phyloP scores from a whole-genome alignment of 2,888 invertebrate genomes.

The Pristionchus exspectatus region DNA sequence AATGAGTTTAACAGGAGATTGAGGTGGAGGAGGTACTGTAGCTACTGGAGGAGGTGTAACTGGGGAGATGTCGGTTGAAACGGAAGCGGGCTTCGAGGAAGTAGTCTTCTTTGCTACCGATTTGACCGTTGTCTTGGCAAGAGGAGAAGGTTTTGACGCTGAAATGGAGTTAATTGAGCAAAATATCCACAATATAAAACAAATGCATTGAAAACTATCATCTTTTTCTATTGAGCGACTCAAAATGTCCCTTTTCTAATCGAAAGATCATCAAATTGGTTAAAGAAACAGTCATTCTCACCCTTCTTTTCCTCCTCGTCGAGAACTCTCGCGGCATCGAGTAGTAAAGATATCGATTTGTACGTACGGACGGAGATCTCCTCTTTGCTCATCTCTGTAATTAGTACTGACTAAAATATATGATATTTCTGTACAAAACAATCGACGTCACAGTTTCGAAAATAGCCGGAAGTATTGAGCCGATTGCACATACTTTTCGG shows the following conservation, averaged over 20 bases:
- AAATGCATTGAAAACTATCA: too few relatives aligned
- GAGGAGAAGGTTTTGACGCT: not conserved
- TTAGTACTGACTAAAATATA: not conserved
- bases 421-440: not conserved
- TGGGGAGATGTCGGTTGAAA: not conserved
- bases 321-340: constrained; percentile 14
- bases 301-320: constrained; percentile 37
- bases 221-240: too few relatives aligned
- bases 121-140: not conserved
- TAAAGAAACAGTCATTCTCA: not conserved
- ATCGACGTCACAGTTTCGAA: not conserved
- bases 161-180: too few relatives aligned
- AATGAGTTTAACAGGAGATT: too few relatives aligned
- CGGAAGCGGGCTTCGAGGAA: not conserved
- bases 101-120: not conserved
- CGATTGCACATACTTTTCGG: not conserved
- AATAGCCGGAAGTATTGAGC: not conserved
- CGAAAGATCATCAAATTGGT: not conserved
- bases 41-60: not conserved
- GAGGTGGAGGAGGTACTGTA: too few relatives aligned
- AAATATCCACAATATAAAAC: too few relatives aligned
- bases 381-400: constrained; percentile 2
- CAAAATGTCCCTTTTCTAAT: too few relatives aligned
- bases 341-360: constrained; percentile 14
- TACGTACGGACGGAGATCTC: constrained; percentile 5